phyloP scores from a whole-genome alignment of 2,113 vertebrate genomes.

The Leucosticte australis region DNA sequence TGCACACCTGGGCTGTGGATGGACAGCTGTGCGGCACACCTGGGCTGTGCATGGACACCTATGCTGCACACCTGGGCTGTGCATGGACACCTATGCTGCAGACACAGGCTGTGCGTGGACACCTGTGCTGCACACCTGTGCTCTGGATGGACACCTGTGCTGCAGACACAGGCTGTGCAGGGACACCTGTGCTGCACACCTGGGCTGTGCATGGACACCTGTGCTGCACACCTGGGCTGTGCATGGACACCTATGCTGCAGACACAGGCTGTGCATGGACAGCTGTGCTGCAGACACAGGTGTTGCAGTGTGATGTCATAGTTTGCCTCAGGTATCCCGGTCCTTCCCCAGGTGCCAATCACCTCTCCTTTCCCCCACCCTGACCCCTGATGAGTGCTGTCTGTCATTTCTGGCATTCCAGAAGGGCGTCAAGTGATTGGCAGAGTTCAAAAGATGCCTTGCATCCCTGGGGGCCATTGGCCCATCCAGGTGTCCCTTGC shows the following conservation, averaged over 20 bases:
- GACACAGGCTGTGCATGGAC: neutral
- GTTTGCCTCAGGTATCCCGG: too few species aligned
- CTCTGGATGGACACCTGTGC: rapidly evolving
- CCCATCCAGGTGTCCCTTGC: too few species aligned
- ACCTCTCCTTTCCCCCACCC: too few species aligned
- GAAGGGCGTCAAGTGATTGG: too few species aligned
- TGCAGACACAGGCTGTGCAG: neutral
- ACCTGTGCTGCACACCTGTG: neutral
- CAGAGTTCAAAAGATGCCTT: too few species aligned
- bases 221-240: neutral
- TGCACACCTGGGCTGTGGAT: rapidly evolving
- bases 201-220: rapidly evolving
- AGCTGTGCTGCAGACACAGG: neutral
- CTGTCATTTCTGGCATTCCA: too few species aligned
- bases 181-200: neutral
- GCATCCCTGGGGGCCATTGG: too few species aligned
- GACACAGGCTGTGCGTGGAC: rapidly evolving
- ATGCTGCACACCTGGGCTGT: rapidly evolving
- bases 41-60: too few species aligned
- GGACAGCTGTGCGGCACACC: neutral
- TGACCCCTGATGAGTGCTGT: too few species aligned
- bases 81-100: neutral
- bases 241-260: rapidly evolving
- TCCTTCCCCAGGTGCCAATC: too few species aligned
- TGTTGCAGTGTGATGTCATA: too few species aligned